Percentiles rank a stretch among this genome's conserved stretches.
Evolutionary conservation across 2,888 invertebrate species (phyloP).

Genomic region (Microplitis deprimator): DNA sequence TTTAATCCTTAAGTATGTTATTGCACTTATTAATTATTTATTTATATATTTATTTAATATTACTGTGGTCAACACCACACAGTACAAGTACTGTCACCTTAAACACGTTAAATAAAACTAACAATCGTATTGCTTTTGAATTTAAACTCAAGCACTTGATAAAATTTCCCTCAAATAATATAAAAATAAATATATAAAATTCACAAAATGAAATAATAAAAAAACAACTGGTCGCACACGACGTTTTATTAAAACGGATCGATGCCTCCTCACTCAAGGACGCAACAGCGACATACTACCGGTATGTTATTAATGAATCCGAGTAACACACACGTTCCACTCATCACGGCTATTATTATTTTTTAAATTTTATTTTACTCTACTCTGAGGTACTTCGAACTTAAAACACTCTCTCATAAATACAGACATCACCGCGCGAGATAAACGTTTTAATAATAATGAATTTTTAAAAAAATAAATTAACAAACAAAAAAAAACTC

Average conservation of each 20-base stretch:
- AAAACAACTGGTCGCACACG: not conserved
- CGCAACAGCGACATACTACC: constrained; percentile 14
- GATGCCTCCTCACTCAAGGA: constrained; percentile 31
- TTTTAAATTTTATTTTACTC: not conserved
- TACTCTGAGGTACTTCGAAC: not conserved
- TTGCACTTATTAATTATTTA: constrained; percentile 11
- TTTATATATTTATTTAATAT: not conserved
- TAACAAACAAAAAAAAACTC: constrained; percentile 15
- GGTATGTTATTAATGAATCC: constrained; percentile 9
- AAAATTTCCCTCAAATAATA: no score
- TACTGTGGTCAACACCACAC: constrained; percentile 8
- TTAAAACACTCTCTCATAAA: not conserved
- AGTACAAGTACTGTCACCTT: not conserved
- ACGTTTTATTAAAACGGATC: constrained; percentile 19
- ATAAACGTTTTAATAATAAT: constrained; percentile 12
- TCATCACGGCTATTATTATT: not conserved
- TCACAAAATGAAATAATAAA: constrained; percentile 7
- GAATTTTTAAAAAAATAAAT: not conserved
- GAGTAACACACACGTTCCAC: constrained; percentile 12
- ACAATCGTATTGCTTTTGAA: not conserved
- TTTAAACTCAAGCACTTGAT: not conserved
- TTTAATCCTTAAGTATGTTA: constrained; percentile 37
- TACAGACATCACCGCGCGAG: not conserved
- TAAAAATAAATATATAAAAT: no score
- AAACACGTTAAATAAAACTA: constrained; percentile 17